Evolutionary conservation across 2,113 vertebrate species (phyloP).

Genomic region (Aegithalos caudatus): DNA sequence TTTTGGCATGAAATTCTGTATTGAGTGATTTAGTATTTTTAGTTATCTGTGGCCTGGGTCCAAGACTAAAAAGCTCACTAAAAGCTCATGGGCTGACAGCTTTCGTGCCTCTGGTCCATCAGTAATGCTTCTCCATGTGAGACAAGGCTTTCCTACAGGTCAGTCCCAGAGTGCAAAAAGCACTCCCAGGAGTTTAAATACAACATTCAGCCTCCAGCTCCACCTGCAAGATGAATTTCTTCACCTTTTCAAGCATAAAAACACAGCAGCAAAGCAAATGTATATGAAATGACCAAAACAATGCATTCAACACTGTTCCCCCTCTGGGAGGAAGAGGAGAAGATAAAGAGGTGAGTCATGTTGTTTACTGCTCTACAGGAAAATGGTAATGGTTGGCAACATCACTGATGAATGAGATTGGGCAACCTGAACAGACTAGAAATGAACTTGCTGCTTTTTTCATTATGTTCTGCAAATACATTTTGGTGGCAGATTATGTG

Average conservation of each 20-base stretch:
- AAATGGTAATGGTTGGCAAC: conserved; percentile 9
- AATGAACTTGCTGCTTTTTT: background rate
- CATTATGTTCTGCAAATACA: background rate
- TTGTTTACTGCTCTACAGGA: conserved; percentile 43
- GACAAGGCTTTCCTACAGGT: background rate
- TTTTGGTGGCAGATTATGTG: background rate
- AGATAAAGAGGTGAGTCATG: conserved; percentile 53
- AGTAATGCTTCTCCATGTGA: background rate
- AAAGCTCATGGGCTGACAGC: background rate
- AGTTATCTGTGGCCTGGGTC: background rate
- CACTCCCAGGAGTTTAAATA: background rate
- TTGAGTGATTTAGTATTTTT: background rate
- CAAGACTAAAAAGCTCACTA: background rate
- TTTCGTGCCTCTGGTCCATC: background rate
- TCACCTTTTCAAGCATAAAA: background rate
- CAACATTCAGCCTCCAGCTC: background rate
- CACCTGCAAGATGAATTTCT: background rate
- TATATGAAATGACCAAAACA: background rate
- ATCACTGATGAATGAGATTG: background rate
- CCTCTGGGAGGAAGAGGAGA: conserved; percentile 36
- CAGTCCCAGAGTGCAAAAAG: background rate
- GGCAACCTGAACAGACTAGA: conserved; percentile 19
- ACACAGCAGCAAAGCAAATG: background rate
- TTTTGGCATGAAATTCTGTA: background rate
- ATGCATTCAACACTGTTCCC: fast-evolving